Evolutionary conservation across 2,888 invertebrate genomes (phyloP).

Genomic region (Pseudococcus viburni): DNA sequence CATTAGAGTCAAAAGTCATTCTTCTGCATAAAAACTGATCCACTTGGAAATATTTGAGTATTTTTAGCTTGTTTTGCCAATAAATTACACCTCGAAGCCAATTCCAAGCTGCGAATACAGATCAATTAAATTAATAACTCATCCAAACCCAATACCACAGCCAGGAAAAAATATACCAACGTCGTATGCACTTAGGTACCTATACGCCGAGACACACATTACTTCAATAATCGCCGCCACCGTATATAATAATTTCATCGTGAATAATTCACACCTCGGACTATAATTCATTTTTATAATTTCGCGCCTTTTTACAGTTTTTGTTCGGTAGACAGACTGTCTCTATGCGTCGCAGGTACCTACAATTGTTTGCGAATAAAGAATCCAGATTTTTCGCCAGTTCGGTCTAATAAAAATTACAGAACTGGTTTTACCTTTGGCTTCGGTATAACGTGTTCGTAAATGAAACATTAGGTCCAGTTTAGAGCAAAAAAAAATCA

Average conservation of each 20-base stretch:
- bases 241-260: conserved; percentile 25
- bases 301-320: conserved; percentile 41
- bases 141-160: background rate
- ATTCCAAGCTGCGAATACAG: background rate
- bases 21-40: background rate
- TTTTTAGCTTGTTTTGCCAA: background rate
- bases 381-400: conserved; percentile 55
- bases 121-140: background rate
- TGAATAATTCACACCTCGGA: conserved; percentile 46
- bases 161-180: background rate
- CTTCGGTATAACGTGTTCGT: conserved; percentile 47
- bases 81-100: background rate
- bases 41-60: background rate
- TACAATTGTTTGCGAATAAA: conserved; percentile 53
- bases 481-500: conserved; percentile 59
- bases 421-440: conserved; percentile 58
- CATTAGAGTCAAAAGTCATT: background rate
- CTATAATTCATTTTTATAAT: conserved; percentile 40
- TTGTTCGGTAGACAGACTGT: conserved; percentile 38
- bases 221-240: conserved; percentile 3
- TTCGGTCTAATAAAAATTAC: conserved; percentile 59
- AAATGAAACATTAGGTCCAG: conserved; percentile 63
- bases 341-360: background rate
- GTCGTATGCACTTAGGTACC: background rate
- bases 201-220: background rate